Evolutionary conservation across 2,113 vertebrate genomes (phyloP), one percentile per base, ranked within the genome.

Genomic region (Ammospiza nelsoni): DNA sequence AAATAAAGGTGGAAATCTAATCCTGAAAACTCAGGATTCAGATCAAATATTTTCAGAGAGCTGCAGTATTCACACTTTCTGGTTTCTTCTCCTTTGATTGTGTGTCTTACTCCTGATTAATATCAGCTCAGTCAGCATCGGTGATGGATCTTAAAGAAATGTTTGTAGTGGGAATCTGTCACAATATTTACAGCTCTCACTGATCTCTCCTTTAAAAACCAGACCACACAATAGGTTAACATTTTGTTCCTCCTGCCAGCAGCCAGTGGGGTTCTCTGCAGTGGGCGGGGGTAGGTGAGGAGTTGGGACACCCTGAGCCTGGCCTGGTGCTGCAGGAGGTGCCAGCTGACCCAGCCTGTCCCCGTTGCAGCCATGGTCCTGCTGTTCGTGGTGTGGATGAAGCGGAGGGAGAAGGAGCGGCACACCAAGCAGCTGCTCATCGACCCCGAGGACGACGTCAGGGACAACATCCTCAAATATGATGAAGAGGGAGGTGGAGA

Each of bases 381-480:
- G 94, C 96, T 99, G 46, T 99, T 99, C 6, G 98, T 99, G 69
- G 95, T 98, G 94, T 99, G 99, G 99, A 99, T 99, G 98, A 99
- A 98, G 81, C 98, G 99, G 37, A 97, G 98, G 67, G 99, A 99
- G 96, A 99, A 99, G 95, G 99, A 99, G 89, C 97, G 99, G 5
- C 99, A 99, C 92, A 99, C 98, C 2, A 99, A 99, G 95, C 99
- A 99, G 98, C 98, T 99, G 55, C 98, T 99, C 31, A 99, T 99
- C 7, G 99, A 99, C 97, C 99, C 99, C 0, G 99, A 99, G 95
- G 99, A 99, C 1, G 99, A 99, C 1, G 99, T 99, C 83, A 98
- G 99, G 12, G 99, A 99, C 97, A 99, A 99, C 92, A 99, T 99
- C 92, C 98, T 99, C 66, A 99, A 99, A 96, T 99, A 99, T 0